Evolutionary conservation across 2,113 vertebrate genomes (phyloP), one percentile per base, ranked within the genome.

Genomic region (Athene noctua): DNA sequence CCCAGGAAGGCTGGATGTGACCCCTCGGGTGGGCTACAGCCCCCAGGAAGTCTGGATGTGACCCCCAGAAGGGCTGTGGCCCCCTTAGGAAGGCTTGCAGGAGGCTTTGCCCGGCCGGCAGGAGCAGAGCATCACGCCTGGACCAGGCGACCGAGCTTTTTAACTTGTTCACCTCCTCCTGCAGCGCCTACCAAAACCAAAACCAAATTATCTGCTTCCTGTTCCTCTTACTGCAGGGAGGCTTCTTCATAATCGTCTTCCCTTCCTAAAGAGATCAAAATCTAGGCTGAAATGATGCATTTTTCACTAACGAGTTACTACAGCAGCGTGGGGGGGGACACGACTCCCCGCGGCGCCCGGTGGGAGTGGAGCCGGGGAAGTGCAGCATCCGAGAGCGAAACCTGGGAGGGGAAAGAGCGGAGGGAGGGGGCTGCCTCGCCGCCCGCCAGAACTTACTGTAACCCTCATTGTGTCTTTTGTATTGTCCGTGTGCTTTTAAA

Each of bases 121-220:
- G 57, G 22, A 42, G 38, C 52, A 5, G 38, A 44, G 66, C 85
- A 42, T 40, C 51, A 3, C 4, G 2, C 51, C 58, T 25, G 72
- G 58, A 26, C 4, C 1, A 1, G 19, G 38, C 26, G 2, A 61
- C 34, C 4, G 44, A 71, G 72, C 57, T 46, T 70, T 70, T 83
- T 47, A 44, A 34, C 47, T 92, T 19, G 2, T 38, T 57, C 82
- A 65, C 78, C 90, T 80, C 54, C 83, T 79, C 77, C 63, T 38
- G 86, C 92, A 91, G 63, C 54, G 1, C 36, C 78, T 44, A 89
- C 38, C 79, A 72, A 96, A 89, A 95, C 65, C 93, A 86, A 96
- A 94, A 71, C 27, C 71, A 34, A 47, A 10, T 80, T 86, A 90
- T 92, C 94, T 82, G 84, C 74, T 94, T 94, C 92, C 96, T 96